Percentiles rank a stretch among this genome's conserved stretches.
These are phyloP conservation scores for Callyntrura guangdongensis DNA, from an alignment of 2,888 invertebrate species.

Conservation along the genomic window DNA sequence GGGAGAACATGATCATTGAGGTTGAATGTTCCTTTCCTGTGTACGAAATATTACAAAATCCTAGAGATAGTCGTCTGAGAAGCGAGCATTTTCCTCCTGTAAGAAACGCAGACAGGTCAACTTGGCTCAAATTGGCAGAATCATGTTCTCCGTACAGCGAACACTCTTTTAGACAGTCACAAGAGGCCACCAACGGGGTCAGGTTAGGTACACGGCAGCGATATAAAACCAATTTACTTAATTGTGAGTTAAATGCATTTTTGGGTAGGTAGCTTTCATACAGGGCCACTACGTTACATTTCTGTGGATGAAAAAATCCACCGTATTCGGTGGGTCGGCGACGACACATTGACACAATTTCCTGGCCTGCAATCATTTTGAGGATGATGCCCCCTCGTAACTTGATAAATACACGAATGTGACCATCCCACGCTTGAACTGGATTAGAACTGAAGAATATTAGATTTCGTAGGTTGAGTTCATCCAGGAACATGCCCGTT, in stretches of 20 bases:
- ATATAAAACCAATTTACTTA: constrained; percentile 72
- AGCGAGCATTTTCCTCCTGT: constrained; percentile 72
- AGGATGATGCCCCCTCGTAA: constrained; percentile 72
- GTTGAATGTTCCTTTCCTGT: constrained; percentile 46
- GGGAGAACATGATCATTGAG: constrained; percentile 48
- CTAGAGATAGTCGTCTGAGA: constrained; percentile 62
- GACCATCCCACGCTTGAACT: constrained; percentile 58
- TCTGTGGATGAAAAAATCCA: constrained; percentile 73
- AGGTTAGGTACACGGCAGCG: constrained; percentile 72
- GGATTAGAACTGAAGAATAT: constrained; percentile 77
- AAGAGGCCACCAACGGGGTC: constrained; percentile 67
- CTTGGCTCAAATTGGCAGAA: constrained; percentile 68
- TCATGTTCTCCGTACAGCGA: constrained; percentile 77
- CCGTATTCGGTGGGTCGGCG: constrained; percentile 73
- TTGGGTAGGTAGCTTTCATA: constrained; percentile 78
- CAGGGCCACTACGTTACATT: constrained; percentile 55
- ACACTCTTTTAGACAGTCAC: constrained; percentile 71
- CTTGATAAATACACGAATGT: constrained; percentile 63
- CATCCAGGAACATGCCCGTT: constrained; percentile 75
- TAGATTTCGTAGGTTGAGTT: constrained; percentile 75
- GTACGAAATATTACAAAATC: constrained; percentile 65
- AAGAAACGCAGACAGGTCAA: constrained; percentile 70
- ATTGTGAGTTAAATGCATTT: constrained; percentile 56
- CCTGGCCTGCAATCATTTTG: constrained; percentile 65
- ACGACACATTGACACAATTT: constrained; percentile 73